These are phyloP conservation scores for Zaprionus africanus DNA, from an alignment of 1,140 invertebrate species.

Conservation along the genomic window DNA sequence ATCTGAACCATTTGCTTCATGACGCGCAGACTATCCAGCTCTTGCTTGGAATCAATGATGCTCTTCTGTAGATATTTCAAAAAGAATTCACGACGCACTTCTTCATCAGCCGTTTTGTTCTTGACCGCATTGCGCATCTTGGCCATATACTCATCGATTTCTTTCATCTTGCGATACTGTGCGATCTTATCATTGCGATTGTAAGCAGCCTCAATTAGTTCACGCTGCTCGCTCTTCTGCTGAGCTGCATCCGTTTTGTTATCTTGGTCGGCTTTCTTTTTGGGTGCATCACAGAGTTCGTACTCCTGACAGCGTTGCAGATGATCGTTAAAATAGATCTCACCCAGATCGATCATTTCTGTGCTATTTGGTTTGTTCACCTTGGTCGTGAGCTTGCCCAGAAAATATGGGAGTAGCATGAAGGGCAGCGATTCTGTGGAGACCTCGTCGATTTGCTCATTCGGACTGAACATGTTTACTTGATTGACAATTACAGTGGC, in stretches of 20 bases:
- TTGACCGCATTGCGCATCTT: slow-evolving; percentile 88
- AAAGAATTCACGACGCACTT: slow-evolving; percentile 93
- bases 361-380: slow-evolving; percentile 88
- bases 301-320: slow-evolving; percentile 92
- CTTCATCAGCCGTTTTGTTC: slow-evolving; percentile 90
- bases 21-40: slow-evolving; percentile 89
- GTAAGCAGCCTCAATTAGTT: slow-evolving; percentile 84
- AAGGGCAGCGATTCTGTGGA: slow-evolving; percentile 94
- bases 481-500: slow-evolving; percentile 91
- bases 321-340: slow-evolving; percentile 94
- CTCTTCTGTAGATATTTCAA: slow-evolving; percentile 91
- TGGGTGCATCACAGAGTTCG: slow-evolving; percentile 87
- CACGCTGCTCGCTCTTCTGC: slow-evolving; percentile 69
- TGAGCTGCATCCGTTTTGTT: slow-evolving; percentile 36
- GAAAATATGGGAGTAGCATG: slow-evolving; percentile 92
- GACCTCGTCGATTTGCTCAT: slow-evolving; percentile 95
- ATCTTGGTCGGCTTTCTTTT: slow-evolving; percentile 28
- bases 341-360: slow-evolving; percentile 89
- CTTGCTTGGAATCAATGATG: slow-evolving; percentile 90
- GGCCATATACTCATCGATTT: slow-evolving; percentile 89
- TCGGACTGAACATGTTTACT: slow-evolving; percentile 93
- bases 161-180: slow-evolving; percentile 92
- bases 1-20: slow-evolving; percentile 91
- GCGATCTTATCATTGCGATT: slow-evolving; percentile 91
- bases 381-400: slow-evolving; percentile 88